Conservation (phyloP, 1,140 invertebrate genomes). For the Diabrotica virgifera region DNA sequence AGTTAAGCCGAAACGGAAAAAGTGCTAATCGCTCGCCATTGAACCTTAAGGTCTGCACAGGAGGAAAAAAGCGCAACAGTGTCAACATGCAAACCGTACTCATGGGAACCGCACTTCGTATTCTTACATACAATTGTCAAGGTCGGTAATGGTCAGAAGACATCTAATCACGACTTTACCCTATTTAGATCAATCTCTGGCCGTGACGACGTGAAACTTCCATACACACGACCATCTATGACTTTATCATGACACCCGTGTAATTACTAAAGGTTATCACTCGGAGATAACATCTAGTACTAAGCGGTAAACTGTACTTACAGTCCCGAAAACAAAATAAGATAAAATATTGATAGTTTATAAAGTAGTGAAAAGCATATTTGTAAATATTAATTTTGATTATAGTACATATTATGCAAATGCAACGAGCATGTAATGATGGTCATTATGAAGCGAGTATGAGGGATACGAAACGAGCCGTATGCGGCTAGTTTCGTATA, state of each 20-base stretch:
- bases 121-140: conserved; percentile 29
- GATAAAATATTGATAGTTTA: too few relatives aligned
- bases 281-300: background rate
- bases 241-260: conserved; percentile 33
- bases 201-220: conserved; percentile 32
- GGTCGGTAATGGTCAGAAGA: conserved; percentile 29
- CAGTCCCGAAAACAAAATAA: too few relatives aligned
- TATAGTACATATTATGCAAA: too few relatives aligned
- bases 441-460: too few relatives aligned
- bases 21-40: background rate
- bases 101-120: conserved; percentile 14
- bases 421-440: too few relatives aligned
- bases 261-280: conserved; percentile 26
- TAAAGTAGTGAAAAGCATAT: too few relatives aligned
- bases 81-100: conserved; percentile 5
- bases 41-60: background rate
- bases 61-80: background rate
- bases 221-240: conserved; percentile 31
- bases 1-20: background rate
- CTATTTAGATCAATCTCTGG: conserved; percentile 35
- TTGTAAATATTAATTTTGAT: too few relatives aligned
- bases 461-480: too few relatives aligned
- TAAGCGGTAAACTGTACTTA: too few relatives aligned
- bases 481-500: too few relatives aligned
- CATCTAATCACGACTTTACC: conserved; percentile 35